phyloP scores from a whole-genome alignment of 2,797 vertebrate species.

The Nyctibius grandis region DNA sequence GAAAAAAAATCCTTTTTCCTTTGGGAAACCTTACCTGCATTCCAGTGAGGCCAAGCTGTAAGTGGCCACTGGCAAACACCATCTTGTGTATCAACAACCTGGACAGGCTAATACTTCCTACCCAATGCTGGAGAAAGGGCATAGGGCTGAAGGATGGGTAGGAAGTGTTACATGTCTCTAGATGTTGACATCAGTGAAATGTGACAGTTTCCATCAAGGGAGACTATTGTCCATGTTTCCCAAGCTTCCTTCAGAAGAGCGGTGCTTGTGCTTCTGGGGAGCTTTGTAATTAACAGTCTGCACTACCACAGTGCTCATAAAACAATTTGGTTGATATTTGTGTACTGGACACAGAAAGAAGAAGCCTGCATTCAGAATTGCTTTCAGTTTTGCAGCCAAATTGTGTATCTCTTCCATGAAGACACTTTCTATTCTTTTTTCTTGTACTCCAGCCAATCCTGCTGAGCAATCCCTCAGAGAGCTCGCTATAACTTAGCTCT shows the following conservation, averaged over 20 bases:
- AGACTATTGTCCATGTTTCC: not conserved
- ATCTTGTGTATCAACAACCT: not conserved
- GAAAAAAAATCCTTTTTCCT: not conserved
- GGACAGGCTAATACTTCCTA: not conserved
- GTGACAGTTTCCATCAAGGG: not conserved
- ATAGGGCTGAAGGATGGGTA: not conserved
- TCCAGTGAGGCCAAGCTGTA: not conserved
- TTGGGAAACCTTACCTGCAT: not conserved
- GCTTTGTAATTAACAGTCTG: not conserved
- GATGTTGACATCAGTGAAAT: not conserved
- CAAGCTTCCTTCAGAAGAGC: not conserved
- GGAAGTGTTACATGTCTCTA: not conserved
- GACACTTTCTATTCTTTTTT: not conserved
- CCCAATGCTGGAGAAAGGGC: not conserved
- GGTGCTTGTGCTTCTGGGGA: not conserved
- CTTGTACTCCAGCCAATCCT: not conserved
- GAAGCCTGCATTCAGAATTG: not conserved
- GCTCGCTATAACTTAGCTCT: not conserved
- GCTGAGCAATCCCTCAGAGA: not conserved
- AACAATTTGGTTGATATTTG: not conserved
- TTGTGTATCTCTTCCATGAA: not conserved
- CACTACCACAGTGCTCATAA: not conserved
- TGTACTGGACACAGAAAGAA: not conserved
- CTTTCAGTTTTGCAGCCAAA: not conserved
- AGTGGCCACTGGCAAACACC: not conserved